These are phyloP conservation scores for Periphyllus acericola DNA, from an alignment of 2,888 invertebrate genomes.

Conservation along the genomic window DNA sequence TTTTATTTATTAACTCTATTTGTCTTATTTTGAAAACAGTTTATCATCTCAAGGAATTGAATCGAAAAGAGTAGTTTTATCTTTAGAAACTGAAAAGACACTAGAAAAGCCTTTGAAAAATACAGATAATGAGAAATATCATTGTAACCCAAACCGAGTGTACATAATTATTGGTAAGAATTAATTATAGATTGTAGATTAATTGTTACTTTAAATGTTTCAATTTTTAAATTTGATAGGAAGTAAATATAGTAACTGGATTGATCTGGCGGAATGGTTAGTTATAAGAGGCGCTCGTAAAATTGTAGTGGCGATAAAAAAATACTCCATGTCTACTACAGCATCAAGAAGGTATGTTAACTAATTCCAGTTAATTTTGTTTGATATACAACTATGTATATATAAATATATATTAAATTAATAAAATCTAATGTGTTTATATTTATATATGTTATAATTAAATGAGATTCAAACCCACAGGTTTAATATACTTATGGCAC, in stretches of 20 bases:
- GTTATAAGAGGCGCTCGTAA: constrained; percentile 62
- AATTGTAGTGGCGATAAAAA: constrained; percentile 58
- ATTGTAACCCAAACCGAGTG: constrained; percentile 18
- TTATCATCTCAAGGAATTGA: constrained; percentile 31
- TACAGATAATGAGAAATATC: neutral
- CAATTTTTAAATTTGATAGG: neutral
- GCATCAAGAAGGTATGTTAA: constrained; percentile 33
- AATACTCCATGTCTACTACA: constrained; percentile 44
- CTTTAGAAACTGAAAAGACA: constrained; percentile 4
- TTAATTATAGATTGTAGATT: neutral
- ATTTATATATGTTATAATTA: neutral
- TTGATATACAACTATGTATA: neutral
- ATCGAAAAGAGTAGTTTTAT: constrained; percentile 22
- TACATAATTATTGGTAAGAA: constrained; percentile 38
- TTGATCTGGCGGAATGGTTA: constrained; percentile 62
- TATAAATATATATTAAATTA: too few relatives aligned
- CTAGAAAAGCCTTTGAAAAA: neutral
- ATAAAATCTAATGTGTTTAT: neutral
- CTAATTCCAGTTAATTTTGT: neutral
- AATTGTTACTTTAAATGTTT: neutral
- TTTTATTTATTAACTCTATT: neutral
- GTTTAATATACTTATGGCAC: constrained; percentile 40
- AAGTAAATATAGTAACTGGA: constrained; percentile 52
- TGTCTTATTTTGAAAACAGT: neutral
- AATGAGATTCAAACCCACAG: neutral